Evolutionary conservation across 2,797 vertebrate genomes (phyloP).

Genomic region (Dendrocincla tyrannina): DNA sequence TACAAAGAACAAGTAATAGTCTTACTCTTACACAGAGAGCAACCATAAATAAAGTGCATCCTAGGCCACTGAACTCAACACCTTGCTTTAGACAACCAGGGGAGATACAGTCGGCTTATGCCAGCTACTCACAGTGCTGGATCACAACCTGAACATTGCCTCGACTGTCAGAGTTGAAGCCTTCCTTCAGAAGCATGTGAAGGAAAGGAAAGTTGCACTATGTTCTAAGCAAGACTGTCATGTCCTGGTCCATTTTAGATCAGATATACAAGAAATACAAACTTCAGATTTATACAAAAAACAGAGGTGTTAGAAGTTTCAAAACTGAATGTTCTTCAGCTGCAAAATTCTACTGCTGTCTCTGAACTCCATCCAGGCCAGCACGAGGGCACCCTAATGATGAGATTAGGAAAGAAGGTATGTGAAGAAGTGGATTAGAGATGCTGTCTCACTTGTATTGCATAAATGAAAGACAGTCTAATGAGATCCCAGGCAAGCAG

Average conservation of each 20-base stretch:
- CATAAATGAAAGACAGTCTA: background rate
- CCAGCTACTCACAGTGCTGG: background rate
- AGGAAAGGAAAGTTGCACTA: background rate
- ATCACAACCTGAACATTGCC: background rate
- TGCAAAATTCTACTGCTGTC: background rate
- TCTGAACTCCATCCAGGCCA: background rate
- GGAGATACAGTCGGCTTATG: background rate
- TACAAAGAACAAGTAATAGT: background rate
- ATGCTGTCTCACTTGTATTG: background rate
- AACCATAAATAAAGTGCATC: background rate
- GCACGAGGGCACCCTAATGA: background rate
- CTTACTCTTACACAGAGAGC: background rate
- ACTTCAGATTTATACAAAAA: background rate
- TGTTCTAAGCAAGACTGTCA: background rate
- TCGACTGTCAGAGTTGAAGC: rapidly evolving
- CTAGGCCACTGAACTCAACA: background rate
- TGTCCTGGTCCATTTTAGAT: background rate
- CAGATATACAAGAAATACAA: background rate
- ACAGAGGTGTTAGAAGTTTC: background rate
- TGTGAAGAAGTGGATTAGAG: background rate
- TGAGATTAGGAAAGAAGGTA: background rate
- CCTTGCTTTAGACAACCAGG: background rate
- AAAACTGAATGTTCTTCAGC: background rate
- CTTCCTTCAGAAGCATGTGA: background rate
- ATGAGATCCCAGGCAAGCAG: background rate